Percentiles rank a stretch among this genome's conserved stretches.
These are phyloP conservation scores for Machimus atricapillus DNA, from an alignment of 2,888 invertebrate genomes.

Conservation along the genomic window DNA sequence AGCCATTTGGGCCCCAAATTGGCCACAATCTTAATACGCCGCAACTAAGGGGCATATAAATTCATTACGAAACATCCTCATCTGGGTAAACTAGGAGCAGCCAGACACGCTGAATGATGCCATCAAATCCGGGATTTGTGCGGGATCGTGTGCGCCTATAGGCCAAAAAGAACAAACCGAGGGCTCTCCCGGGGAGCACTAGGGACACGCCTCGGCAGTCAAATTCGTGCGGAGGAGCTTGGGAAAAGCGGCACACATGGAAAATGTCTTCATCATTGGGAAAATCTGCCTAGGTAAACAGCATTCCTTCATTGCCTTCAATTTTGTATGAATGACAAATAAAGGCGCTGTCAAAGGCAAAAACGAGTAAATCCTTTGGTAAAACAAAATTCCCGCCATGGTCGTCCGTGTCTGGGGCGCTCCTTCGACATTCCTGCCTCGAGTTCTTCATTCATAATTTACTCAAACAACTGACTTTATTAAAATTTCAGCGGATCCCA, in stretches of 20 bases:
- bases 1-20: background rate
- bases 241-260: background rate
- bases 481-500: conserved; percentile 30
- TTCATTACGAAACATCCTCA: background rate
- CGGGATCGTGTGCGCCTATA: background rate
- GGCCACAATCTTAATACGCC: background rate
- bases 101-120: background rate
- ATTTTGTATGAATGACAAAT: conserved; percentile 36
- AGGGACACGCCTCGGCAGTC: background rate
- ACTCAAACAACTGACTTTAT: conserved; percentile 37
- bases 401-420: background rate
- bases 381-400: conserved; percentile 15
- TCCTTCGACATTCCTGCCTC: background rate
- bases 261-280: conserved; percentile 10
- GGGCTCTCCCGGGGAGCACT: background rate
- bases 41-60: background rate
- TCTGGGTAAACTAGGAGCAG: background rate
- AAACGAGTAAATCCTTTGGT: conserved; percentile 27
- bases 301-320: background rate
- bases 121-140: background rate
- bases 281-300: conserved; percentile 3
- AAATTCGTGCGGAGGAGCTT: background rate
- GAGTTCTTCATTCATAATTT: conserved; percentile 37
- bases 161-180: background rate
- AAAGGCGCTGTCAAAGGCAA: conserved; percentile 23